phyloP scores from a whole-genome alignment of 2,888 invertebrate genomes.

The Thymelicus sylvestris region DNA sequence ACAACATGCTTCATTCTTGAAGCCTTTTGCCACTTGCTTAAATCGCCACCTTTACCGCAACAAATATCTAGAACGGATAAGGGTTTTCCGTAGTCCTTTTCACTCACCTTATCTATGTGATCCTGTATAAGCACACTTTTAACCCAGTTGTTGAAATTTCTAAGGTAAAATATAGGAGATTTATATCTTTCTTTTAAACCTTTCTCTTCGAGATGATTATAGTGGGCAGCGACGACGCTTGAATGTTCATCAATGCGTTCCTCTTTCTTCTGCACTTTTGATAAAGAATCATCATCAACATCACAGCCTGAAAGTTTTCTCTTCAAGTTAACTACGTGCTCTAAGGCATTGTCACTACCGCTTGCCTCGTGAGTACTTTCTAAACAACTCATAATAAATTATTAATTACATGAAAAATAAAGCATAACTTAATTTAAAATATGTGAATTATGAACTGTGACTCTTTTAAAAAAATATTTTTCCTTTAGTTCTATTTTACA shows the following conservation, averaged over 20 bases:
- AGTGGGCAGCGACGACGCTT: conserved; percentile 94
- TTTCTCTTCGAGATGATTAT: conserved; percentile 94
- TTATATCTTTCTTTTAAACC: conserved; percentile 92
- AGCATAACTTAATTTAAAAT: conserved; percentile 3
- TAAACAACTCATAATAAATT: conserved; percentile 28
- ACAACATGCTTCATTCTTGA: conserved; percentile 92
- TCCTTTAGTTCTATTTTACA: background rate
- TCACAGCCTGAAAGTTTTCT: background rate
- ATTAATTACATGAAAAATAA: conserved; percentile 3
- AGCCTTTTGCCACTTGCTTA: conserved; percentile 97
- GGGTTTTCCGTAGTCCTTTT: conserved; percentile 87
- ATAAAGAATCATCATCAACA: conserved; percentile 9
- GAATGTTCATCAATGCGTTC: conserved; percentile 68
- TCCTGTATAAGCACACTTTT: conserved; percentile 97
- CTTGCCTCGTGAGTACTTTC: conserved; percentile 36
- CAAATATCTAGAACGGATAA: conserved; percentile 95
- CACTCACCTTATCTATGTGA: conserved; percentile 88
- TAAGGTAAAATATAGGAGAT: conserved; percentile 95
- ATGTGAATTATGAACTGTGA: background rate
- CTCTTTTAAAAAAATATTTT: background rate
- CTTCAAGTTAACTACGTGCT: conserved; percentile 5
- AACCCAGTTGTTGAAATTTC: conserved; percentile 99
- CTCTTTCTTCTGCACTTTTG: background rate
- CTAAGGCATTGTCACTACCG: conserved; percentile 10
- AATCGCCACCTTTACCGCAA: conserved; percentile 99